Evolutionary conservation across 2,113 vertebrate species (phyloP), one percentile per base, ranked within the genome.

Genomic region (Helogale parvula): DNA sequence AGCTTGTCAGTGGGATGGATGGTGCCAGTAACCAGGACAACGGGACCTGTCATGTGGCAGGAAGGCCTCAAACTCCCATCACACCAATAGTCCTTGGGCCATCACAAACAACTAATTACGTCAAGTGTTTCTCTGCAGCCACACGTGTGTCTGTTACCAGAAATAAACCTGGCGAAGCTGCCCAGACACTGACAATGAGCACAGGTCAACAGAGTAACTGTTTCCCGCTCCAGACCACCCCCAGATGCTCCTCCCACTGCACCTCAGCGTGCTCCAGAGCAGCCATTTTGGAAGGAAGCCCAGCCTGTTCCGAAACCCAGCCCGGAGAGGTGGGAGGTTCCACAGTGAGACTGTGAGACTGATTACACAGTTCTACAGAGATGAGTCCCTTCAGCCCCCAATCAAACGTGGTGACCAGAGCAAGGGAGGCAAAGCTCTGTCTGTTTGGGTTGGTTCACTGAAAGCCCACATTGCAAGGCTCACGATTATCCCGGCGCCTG

Each of bases 1-100:
- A 11, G 47, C 38, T 47, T 5, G 0, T 0, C 8, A 2, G 4
- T 1, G 15, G 16, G 10, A 65, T 9, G 2, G 6, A 19, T 1
- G 0, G 29, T 31, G n/a, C 88, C 19, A 41, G 9, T 1, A 25
- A 10, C 68, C 66, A 63, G 83, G 72, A 60, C 57, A 7, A 19
- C 0, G 54, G 94, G 60, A 31, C 47, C 68, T 5, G 23, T 57
- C 27, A 1, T 0, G 0, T 2, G 12, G 60, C 89, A 35, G 21
- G 15, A 72, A 89, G 60, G 35, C 25, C 72, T 66, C 23, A 25
- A n/a, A 29, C 38, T 19, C 65, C 0, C 1, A 31, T 27, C 68
- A 31, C 87, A 21, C 29, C 79, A 6, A 0, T 0, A 0, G 35
- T 84, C 6, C 66, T 15, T 63, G 2, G 35, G 41, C 66, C 86